Evolutionary conservation across 2,113 vertebrate species (phyloP).

Genomic region (Toxotes jaculatrix): DNA sequence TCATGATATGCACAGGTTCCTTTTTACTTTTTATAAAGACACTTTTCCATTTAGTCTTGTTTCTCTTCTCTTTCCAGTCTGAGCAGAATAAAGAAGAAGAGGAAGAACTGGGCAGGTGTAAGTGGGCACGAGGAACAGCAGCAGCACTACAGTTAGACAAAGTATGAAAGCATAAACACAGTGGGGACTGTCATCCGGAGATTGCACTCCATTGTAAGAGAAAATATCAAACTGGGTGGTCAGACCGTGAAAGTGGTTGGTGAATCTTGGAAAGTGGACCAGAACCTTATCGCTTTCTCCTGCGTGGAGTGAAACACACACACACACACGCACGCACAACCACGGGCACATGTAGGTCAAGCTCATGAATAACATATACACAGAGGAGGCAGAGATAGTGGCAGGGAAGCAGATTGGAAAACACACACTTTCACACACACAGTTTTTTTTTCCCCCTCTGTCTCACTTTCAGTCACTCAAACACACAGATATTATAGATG

Average conservation of each 20-base stretch:
- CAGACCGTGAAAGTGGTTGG: conserved; percentile 74
- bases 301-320: conserved; percentile 37
- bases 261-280: conserved; percentile 68
- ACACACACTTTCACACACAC: conserved; percentile 33
- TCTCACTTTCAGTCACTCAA: conserved; percentile 25
- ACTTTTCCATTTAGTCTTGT: conserved; percentile 6
- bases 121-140: background rate
- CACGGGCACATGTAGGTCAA: conserved; percentile 73
- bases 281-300: conserved; percentile 67
- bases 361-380: conserved; percentile 76
- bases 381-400: conserved; percentile 57
- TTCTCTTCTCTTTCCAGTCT: background rate
- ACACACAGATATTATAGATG: conserved; percentile 36
- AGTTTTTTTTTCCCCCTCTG: background rate
- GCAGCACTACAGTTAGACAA: conserved; percentile 2
- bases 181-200: conserved; percentile 43
- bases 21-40: background rate
- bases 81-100: background rate
- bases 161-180: conserved; percentile 56
- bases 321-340: conserved; percentile 14
- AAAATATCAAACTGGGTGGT: conserved; percentile 60
- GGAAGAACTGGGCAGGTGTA: conserved; percentile 2
- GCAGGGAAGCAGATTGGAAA: conserved; percentile 55
- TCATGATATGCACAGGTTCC: background rate
- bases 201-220: conserved; percentile 38